Conservation (phyloP, 2,797 vertebrate species). For the Cossypha heuglini region DNA sequence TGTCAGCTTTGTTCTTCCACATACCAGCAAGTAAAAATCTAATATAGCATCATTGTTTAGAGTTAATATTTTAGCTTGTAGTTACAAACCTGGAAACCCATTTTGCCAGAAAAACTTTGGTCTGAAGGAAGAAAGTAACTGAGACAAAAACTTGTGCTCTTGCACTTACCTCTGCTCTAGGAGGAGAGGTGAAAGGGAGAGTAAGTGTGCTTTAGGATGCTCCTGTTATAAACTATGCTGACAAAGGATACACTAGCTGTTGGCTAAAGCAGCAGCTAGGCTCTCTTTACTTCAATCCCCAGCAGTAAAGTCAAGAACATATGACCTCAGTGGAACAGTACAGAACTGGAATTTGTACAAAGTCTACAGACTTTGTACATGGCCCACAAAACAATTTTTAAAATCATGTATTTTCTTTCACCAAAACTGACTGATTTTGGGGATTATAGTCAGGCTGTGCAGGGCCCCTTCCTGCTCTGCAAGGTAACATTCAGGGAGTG, state of each 20-base stretch:
- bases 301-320: background rate
- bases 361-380: background rate
- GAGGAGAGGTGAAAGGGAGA: background rate
- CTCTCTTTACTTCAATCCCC: background rate
- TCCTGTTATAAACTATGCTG: background rate
- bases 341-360: background rate
- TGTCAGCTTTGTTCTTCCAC: background rate
- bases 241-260: background rate
- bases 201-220: accelerated
- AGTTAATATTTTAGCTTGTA: background rate
- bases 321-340: background rate
- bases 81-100: background rate
- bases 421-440: background rate
- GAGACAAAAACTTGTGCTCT: background rate
- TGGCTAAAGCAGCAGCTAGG: background rate
- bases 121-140: background rate
- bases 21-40: background rate
- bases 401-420: background rate
- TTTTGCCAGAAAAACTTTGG: background rate
- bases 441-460: background rate
- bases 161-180: background rate
- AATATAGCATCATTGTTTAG: background rate
- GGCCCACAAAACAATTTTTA: background rate
- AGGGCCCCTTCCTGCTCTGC: background rate
- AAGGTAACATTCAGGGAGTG: background rate